Percentiles rank a stretch among this genome's conserved stretches.
These are phyloP conservation scores for Leuctra nigra DNA, from an alignment of 2,888 invertebrate genomes.

Conservation along the genomic window DNA sequence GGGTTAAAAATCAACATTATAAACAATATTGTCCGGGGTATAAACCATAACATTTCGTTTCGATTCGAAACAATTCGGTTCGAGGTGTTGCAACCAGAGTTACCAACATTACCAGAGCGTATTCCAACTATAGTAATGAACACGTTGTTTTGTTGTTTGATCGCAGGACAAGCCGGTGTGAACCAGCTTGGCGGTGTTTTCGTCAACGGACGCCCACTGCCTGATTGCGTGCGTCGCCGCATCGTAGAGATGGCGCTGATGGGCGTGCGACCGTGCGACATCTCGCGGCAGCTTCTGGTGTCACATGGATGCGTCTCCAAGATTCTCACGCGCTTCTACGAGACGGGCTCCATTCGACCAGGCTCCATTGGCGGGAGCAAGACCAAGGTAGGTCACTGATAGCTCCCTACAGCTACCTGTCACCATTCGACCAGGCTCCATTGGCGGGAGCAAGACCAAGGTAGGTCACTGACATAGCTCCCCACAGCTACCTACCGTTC, in stretches of 20 bases:
- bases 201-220: conserved; percentile 94
- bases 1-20: no score
- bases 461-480: no score
- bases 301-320: conserved; percentile 97
- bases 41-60: no score
- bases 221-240: conserved; percentile 86
- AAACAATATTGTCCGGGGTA: no score
- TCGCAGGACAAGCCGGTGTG: conserved; percentile 89
- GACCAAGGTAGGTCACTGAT: conserved; percentile 66
- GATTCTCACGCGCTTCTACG: conserved; percentile 92
- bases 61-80: no score
- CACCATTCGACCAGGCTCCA: conserved; percentile 91
- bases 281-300: conserved; percentile 88
- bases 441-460: conserved; percentile 93
- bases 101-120: no score
- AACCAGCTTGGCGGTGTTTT: conserved; percentile 97
- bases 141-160: conserved; percentile 8
- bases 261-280: conserved; percentile 94
- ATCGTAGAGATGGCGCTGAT: conserved; percentile 92
- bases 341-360: conserved; percentile 92
- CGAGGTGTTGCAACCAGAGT: no score
- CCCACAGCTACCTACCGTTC: no score
- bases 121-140: no score
- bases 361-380: conserved; percentile 94
- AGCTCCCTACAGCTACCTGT: no score